Conservation (phyloP, 2,797 vertebrate genomes). For the Masticophis lateralis region DNA sequence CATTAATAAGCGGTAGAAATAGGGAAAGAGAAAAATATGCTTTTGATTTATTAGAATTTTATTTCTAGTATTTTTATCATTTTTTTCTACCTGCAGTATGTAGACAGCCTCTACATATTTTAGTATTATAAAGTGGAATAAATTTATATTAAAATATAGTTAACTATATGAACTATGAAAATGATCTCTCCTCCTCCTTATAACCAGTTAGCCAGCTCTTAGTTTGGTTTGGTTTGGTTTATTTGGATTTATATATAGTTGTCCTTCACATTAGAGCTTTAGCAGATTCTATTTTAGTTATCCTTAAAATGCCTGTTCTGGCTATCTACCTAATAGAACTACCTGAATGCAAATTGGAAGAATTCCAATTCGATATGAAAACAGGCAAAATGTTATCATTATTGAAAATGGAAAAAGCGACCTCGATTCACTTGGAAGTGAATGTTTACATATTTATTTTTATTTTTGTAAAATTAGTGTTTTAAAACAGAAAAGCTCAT, state of each 20-base stretch:
- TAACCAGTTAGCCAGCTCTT: not conserved
- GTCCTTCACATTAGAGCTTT: not conserved
- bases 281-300: not conserved
- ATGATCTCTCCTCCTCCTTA: not conserved
- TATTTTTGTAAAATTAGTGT: conserved; percentile 59
- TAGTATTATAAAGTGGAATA: not conserved
- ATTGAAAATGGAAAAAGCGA: conserved; percentile 46
- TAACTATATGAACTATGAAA: not conserved
- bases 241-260: not conserved
- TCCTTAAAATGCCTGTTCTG: not conserved
- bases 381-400: conserved; percentile 50
- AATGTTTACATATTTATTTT: conserved; percentile 52
- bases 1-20: not conserved
- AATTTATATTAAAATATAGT: not conserved
- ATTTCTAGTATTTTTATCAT: not conserved
- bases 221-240: too few species aligned
- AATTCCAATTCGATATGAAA: conserved; percentile 37
- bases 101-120: not conserved
- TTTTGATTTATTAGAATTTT: not conserved
- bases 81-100: not conserved
- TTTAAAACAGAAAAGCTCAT: conserved; percentile 61
- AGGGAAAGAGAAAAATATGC: not conserved
- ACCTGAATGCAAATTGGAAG: conserved; percentile 41
- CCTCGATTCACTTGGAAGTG: conserved; percentile 55
- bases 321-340: conserved; percentile 19